Base-by-base conservation (phyloP, 2,113 vertebrate species). In the Otus sunia region DNA sequence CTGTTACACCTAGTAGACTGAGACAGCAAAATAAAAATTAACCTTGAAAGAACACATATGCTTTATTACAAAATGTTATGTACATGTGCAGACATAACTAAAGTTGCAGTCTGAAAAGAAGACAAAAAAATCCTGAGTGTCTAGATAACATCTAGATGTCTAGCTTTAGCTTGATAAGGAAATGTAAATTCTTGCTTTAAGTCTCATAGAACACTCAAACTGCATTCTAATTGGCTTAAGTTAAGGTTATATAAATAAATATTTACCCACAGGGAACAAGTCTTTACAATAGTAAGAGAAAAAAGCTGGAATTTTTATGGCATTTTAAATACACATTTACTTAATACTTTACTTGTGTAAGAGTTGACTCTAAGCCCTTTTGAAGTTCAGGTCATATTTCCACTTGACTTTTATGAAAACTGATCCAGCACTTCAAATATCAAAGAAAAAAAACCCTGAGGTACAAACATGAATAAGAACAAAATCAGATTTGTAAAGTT, bases 261-360 rank as follows among this genome's bases (percentile, higher is more conserved):
- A 94, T 85, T 91, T 96, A 49, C 32, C 26, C 63, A 80, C 11
- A 45, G 39, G 12, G 39, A 93, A 76, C 84, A 68, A 37, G 6
- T 10, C 52, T 55, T 78, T 49, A 80, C 39, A 41, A 68, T 16
- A 85, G 36, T 36, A 69, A 89, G 34, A 50, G 15, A 90, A 79
- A 94, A 86, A 12, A 82, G 32, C 47, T 89, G 47, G 53, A 97
- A 85, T 94, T 76, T 82, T 9, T 37, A 41, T 22, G 62, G 45
- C 80, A 85, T 94, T 95, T 94, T 76, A 94, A 92, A 78, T 58
- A 69, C 73, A 75, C 27, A 64, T 92, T 96, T 95, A 72, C 73
- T 92, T 74, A 84, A 78, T 37, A 4, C 53, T 94, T 94, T 94
- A 56, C 39, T 75, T 95, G 47, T 64, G 93, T 72, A 85, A 95